These are phyloP conservation scores for Euspilapteryx auroguttella DNA, from an alignment of 2,888 invertebrate genomes.

Conservation along the genomic window DNA sequence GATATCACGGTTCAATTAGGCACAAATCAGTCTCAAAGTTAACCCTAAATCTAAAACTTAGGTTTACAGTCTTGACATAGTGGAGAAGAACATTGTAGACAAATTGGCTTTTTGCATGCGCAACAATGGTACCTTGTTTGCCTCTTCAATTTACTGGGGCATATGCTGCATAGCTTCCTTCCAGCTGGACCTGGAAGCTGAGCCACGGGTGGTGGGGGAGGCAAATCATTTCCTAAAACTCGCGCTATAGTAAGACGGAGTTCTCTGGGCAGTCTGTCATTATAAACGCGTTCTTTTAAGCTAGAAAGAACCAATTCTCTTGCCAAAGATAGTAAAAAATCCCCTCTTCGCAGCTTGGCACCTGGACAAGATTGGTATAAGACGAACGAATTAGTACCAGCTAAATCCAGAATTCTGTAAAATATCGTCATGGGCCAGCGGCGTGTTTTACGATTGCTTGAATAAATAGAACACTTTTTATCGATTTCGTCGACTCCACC, in stretches of 20 bases:
- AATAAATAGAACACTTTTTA: constrained; percentile 7
- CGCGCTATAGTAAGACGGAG: constrained; percentile 7
- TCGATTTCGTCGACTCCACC: constrained; percentile 6
- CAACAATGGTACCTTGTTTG: constrained; percentile 1
- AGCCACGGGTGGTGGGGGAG: constrained; percentile 5
- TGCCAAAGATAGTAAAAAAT: constrained; percentile 8
- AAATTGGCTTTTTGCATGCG: constrained; percentile 5
- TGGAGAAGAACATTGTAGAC: constrained; percentile 3
- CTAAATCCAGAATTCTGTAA: constrained; percentile 9
- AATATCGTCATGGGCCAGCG: constrained; percentile 10
- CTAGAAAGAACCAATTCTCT: constrained; percentile 8
- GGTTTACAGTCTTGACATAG: constrained; percentile 4
- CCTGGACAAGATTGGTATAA: constrained; percentile 5
- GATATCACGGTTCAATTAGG: too few relatives aligned
- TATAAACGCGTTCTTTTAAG: constrained; percentile 8
- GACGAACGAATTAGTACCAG: constrained; percentile 6
- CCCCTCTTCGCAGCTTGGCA: constrained; percentile 8
- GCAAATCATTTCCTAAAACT: constrained; percentile 8
- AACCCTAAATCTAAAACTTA: too few relatives aligned
- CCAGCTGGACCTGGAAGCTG: constrained; percentile 6
- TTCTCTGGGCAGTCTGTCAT: constrained; percentile 8
- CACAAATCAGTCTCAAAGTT: too few relatives aligned
- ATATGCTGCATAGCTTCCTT: constrained; percentile 5
- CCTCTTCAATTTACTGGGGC: constrained; percentile 3
- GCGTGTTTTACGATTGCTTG: constrained; percentile 5